phyloP scores from a whole-genome alignment of 2,113 vertebrate genomes.

The Rhynchomys soricoides region DNA sequence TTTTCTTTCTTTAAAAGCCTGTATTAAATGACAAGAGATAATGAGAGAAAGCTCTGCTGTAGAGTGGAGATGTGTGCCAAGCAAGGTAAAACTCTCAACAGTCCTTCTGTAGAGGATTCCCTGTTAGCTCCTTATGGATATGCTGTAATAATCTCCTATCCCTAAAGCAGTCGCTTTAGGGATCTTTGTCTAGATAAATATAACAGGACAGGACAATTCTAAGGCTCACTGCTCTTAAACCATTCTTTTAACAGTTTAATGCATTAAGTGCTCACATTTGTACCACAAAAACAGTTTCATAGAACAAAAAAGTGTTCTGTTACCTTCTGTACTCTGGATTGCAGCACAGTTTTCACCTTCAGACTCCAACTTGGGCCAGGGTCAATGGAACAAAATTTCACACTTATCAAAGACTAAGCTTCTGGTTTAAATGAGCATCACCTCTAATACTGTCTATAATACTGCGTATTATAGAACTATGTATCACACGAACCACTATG shows the following conservation, averaged over 20 bases:
- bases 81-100: slow-evolving; percentile 44
- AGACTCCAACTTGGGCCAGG: slow-evolving; percentile 46
- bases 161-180: slow-evolving; percentile 71
- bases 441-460: not conserved
- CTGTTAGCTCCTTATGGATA: slow-evolving; percentile 78
- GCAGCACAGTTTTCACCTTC: slow-evolving; percentile 53
- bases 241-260: not conserved
- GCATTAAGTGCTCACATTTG: slow-evolving; percentile 8
- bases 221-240: not conserved
- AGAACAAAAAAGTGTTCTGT: slow-evolving; percentile 36
- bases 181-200: slow-evolving; percentile 81
- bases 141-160: slow-evolving; percentile 67
- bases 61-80: not conserved
- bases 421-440: slow-evolving; percentile 37
- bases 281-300: not conserved
- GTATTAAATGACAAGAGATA: not conserved
- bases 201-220: slow-evolving; percentile 59
- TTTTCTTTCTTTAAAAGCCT: not conserved
- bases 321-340: slow-evolving; percentile 62
- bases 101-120: slow-evolving; percentile 70
- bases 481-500: not conserved
- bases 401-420: slow-evolving; percentile 43
- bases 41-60: not conserved
- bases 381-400: slow-evolving; percentile 41
- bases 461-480: slow-evolving; percentile 1